Evolutionary conservation across 2,888 invertebrate species (phyloP).

Genomic region (Cheilosia vernalis): DNA sequence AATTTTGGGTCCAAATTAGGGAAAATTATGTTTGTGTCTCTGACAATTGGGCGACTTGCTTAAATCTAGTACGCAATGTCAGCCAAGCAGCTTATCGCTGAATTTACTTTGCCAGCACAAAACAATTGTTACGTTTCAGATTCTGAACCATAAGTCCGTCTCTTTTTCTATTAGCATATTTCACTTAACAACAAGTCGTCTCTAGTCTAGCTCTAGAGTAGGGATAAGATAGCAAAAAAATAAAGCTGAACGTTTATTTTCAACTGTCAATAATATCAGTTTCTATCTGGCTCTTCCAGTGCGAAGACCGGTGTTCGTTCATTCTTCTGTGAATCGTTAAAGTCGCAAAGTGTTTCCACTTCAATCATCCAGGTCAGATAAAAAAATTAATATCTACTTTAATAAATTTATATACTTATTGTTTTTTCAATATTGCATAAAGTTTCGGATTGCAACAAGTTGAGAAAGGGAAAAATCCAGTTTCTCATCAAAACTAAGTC

Average conservation of each 20-base stretch:
- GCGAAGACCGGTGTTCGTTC: slow-evolving; percentile 80
- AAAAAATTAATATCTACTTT: background rate
- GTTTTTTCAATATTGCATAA: slow-evolving; percentile 1
- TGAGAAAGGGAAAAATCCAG: background rate
- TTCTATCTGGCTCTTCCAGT: slow-evolving; percentile 82
- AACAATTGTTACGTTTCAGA: background rate
- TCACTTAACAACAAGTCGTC: slow-evolving; percentile 4
- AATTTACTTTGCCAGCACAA: background rate
- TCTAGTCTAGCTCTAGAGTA: background rate
- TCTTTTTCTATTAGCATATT: slow-evolving; percentile 28
- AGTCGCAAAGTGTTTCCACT: slow-evolving; percentile 11
- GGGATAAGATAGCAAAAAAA: slow-evolving; percentile 57
- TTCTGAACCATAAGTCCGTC: slow-evolving; percentile 28
- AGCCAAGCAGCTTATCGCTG: background rate
- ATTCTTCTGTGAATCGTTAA: slow-evolving; percentile 7
- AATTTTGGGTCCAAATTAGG: no score
- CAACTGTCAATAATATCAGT: slow-evolving; percentile 74
- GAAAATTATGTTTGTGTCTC: no score
- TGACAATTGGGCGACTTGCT: no score
- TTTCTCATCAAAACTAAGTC: background rate
- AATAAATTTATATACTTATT: background rate
- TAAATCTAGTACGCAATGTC: no score
- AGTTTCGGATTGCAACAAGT: background rate
- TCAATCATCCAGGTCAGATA: slow-evolving; percentile 29
- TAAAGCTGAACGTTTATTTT: slow-evolving; percentile 36